A percentile compares a stretch with the other conserved stretches of the same genome.
Evolutionary conservation across 2,888 invertebrate genomes (phyloP).

Genomic region (Lottia scabra): DNA sequence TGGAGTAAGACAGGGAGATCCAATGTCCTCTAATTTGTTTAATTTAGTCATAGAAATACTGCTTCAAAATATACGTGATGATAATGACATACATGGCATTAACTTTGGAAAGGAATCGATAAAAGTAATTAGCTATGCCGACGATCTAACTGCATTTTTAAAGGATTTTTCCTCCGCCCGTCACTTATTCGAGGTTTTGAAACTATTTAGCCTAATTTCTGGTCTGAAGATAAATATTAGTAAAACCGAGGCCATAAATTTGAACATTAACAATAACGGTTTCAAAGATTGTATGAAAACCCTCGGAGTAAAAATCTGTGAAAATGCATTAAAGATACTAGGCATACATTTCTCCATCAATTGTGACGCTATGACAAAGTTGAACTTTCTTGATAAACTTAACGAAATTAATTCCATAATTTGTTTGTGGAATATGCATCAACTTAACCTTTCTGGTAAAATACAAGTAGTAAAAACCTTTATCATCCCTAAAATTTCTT

Average conservation of each 20-base stretch:
- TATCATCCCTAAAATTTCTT: neutral
- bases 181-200: neutral
- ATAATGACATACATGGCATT: too few relatives aligned
- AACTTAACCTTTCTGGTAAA: neutral
- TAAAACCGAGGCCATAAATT: neutral
- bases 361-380: too few relatives aligned
- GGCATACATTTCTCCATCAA: too few relatives aligned
- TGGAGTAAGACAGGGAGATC: neutral
- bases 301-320: too few relatives aligned
- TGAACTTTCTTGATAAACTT: too few relatives aligned
- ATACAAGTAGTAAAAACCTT: slow-evolving; percentile 1
- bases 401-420: neutral
- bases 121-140: neutral
- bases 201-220: neutral
- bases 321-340: too few relatives aligned
- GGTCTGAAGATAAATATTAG: neutral
- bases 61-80: neutral
- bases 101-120: too few relatives aligned
- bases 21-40: neutral
- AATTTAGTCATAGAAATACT: neutral
- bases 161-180: neutral
- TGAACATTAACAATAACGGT: neutral
- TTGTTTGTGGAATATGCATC: neutral
- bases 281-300: too few relatives aligned
- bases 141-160: neutral